phyloP scores from a whole-genome alignment of 2,113 vertebrate species.

The Onychostruthus taczanowskii region DNA sequence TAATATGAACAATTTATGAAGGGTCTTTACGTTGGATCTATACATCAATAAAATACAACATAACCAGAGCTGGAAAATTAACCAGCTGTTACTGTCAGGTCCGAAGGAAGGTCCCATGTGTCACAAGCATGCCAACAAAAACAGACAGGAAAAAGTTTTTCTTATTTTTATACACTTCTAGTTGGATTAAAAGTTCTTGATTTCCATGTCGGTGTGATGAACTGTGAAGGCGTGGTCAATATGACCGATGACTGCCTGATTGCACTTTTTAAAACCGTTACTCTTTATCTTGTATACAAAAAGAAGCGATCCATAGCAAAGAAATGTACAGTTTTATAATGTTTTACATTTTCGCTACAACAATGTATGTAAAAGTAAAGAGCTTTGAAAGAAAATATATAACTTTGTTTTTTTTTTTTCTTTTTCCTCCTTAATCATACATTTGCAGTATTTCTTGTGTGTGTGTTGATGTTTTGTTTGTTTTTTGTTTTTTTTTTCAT shows the following conservation, averaged over 20 bases:
- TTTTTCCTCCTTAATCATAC: slow-evolving; percentile 73
- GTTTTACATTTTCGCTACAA: slow-evolving; percentile 85
- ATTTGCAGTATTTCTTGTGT: slow-evolving; percentile 75
- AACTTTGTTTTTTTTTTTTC: slow-evolving; percentile 67
- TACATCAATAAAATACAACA: slow-evolving; percentile 80
- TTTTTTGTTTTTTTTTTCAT: background rate
- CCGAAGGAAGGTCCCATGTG: slow-evolving; percentile 72
- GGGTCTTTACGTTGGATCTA: slow-evolving; percentile 79
- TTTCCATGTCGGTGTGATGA: slow-evolving; percentile 72
- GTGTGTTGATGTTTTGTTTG: background rate
- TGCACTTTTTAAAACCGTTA: slow-evolving; percentile 75
- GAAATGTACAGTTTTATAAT: slow-evolving; percentile 75
- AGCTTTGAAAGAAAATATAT: slow-evolving; percentile 86
- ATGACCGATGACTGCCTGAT: slow-evolving; percentile 82
- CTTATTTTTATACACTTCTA: slow-evolving; percentile 73
- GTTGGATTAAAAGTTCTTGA: slow-evolving; percentile 72
- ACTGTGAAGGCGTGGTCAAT: slow-evolving; percentile 83
- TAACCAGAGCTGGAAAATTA: slow-evolving; percentile 74
- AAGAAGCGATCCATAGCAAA: slow-evolving; percentile 74
- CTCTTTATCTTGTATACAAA: slow-evolving; percentile 74
- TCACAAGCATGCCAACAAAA: slow-evolving; percentile 87
- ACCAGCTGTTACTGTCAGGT: slow-evolving; percentile 74
- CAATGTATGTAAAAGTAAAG: slow-evolving; percentile 87
- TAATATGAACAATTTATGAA: slow-evolving; percentile 81
- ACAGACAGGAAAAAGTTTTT: slow-evolving; percentile 73